phyloP scores from a whole-genome alignment of 2,113 vertebrate genomes.

The Equus quagga region DNA sequence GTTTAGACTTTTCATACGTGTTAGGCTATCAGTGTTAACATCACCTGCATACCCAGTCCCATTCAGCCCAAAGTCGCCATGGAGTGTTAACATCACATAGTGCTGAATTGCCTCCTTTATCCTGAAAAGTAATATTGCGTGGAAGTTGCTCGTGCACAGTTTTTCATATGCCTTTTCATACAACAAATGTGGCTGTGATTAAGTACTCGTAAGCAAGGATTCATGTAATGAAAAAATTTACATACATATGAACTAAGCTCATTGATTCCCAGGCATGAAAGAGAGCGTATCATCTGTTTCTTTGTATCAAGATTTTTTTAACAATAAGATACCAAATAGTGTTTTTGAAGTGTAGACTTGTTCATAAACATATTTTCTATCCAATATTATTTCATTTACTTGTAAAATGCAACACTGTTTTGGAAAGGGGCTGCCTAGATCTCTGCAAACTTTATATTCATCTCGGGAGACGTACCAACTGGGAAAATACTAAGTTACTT shows the following conservation, averaged over 20 bases:
- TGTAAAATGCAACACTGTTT: slow-evolving; percentile 75
- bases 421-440: slow-evolving; percentile 49
- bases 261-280: slow-evolving; percentile 54
- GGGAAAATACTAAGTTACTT: slow-evolving; percentile 75
- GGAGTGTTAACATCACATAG: background rate
- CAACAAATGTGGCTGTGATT: slow-evolving; percentile 77
- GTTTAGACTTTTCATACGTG: background rate
- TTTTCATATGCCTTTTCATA: slow-evolving; percentile 61
- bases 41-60: background rate
- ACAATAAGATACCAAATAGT: slow-evolving; percentile 72
- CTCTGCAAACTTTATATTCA: slow-evolving; percentile 72
- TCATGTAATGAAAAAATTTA: slow-evolving; percentile 78
- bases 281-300: slow-evolving; percentile 76
- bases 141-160: slow-evolving; percentile 4
- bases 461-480: slow-evolving; percentile 70
- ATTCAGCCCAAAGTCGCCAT: background rate
- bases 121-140: slow-evolving; percentile 59
- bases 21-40: background rate
- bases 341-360: slow-evolving; percentile 74
- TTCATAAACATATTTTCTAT: slow-evolving; percentile 79
- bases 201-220: slow-evolving; percentile 62
- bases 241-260: slow-evolving; percentile 76
- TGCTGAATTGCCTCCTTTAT: slow-evolving; percentile 12
- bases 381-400: slow-evolving; percentile 74
- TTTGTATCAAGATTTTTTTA: slow-evolving; percentile 72